A percentile compares a stretch with the other conserved stretches of the same genome.
phyloP scores from a whole-genome alignment of 2,797 vertebrate species.

The Peromyscus aztecus region DNA sequence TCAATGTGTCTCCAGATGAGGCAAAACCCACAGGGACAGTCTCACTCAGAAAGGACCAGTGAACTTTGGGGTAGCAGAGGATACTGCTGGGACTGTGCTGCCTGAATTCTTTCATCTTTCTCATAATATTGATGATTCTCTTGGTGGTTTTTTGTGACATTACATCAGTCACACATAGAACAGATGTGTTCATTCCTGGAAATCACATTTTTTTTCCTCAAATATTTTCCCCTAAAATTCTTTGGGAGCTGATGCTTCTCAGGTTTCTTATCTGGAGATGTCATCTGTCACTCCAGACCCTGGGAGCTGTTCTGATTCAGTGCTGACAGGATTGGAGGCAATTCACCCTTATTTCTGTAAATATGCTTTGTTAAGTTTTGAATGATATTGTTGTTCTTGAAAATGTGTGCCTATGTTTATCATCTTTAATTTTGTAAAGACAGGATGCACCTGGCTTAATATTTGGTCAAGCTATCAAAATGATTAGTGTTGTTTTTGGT shows the following conservation, averaged over 20 bases:
- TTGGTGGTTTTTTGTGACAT: background rate
- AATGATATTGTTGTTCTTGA: background rate
- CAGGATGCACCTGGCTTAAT: background rate
- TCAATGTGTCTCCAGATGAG: background rate
- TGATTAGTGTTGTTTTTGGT: background rate
- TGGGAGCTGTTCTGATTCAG: background rate
- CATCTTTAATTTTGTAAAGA: background rate
- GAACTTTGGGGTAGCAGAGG: background rate
- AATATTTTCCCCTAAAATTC: background rate
- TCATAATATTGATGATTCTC: background rate
- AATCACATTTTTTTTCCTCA: background rate
- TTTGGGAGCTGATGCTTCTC: background rate
- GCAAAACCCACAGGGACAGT: background rate
- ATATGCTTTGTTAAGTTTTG: background rate
- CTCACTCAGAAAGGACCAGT: background rate
- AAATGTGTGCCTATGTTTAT: background rate
- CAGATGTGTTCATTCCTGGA: background rate
- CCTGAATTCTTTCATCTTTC: background rate
- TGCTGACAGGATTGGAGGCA: background rate
- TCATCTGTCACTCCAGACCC: background rate
- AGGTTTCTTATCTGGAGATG: background rate
- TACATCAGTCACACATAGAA: background rate
- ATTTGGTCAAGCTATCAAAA: background rate
- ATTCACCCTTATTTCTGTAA: background rate
- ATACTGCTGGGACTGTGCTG: background rate